These are phyloP conservation scores for Tetramorium bicarinatum DNA, from an alignment of 2,888 invertebrate species.

Conservation along the genomic window DNA sequence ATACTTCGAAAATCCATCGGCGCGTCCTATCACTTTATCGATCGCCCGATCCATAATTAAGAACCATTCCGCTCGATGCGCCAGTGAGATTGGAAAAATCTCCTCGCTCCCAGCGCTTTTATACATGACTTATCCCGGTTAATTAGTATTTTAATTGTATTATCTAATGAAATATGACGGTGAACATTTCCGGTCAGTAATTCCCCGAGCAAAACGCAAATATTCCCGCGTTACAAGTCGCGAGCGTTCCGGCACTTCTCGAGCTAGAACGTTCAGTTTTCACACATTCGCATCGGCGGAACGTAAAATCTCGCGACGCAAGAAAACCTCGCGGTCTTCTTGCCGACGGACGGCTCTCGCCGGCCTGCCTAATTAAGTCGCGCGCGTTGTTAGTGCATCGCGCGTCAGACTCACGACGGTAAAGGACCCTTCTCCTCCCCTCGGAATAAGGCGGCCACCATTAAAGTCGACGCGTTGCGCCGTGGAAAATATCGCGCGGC, in stretches of 20 bases:
- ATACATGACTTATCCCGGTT: neutral
- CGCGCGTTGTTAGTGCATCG: constrained; percentile 71
- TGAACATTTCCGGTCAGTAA: neutral
- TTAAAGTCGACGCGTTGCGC: constrained; percentile 76
- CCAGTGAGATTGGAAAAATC: constrained; percentile 6
- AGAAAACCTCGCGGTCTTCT: constrained; percentile 11
- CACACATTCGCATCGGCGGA: constrained; percentile 9
- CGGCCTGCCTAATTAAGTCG: constrained; percentile 73
- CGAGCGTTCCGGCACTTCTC: neutral
- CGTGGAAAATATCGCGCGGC: constrained; percentile 76
- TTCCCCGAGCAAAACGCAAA: neutral
- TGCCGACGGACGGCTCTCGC: constrained; percentile 4
- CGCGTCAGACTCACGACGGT: constrained; percentile 50
- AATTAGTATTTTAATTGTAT: constrained; percentile 1
- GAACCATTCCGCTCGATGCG: neutral
- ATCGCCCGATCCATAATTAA: constrained; percentile 20
- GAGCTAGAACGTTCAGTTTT: constrained; percentile 2
- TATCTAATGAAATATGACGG: neutral
- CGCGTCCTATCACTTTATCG: neutral
- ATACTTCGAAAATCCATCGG: constrained; percentile 34
- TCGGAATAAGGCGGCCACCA: constrained; percentile 60
- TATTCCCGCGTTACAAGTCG: neutral
- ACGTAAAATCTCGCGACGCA: constrained; percentile 12
- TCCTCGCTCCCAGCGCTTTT: neutral
- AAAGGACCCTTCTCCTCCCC: constrained; percentile 52